Conservation (phyloP, 2,888 invertebrate genomes). For the Quadroppia sp. region DNA sequence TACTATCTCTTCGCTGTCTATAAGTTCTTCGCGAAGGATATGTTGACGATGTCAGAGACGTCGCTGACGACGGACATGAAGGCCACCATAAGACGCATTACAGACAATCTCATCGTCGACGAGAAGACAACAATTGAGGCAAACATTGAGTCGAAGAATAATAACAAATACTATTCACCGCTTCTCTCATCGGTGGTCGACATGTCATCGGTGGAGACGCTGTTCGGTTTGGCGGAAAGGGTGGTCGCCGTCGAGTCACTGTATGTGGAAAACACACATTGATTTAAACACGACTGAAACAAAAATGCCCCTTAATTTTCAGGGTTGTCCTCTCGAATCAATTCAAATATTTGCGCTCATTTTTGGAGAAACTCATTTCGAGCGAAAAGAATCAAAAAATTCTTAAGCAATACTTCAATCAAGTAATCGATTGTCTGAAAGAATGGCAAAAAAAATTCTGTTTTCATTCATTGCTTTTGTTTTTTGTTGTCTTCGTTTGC, state of each 20-base stretch:
- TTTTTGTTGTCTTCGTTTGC: too few relatives aligned
- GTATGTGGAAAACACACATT: slow-evolving; percentile 46
- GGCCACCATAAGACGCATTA: slow-evolving; percentile 69
- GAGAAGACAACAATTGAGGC: too few relatives aligned
- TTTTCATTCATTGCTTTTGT: not conserved
- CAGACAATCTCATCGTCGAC: slow-evolving; percentile 63
- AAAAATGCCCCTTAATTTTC: slow-evolving; percentile 16
- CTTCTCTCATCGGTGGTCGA: slow-evolving; percentile 64
- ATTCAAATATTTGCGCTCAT: slow-evolving; percentile 74
- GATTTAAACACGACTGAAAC: not conserved
- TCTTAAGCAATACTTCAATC: slow-evolving; percentile 56
- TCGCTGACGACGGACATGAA: slow-evolving; percentile 67
- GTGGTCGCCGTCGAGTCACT: slow-evolving; percentile 90
- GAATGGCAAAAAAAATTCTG: not conserved
- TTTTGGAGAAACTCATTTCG: slow-evolving; percentile 76
- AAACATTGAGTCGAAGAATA: not conserved
- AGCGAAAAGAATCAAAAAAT: slow-evolving; percentile 59
- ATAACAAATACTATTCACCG: slow-evolving; percentile 56
- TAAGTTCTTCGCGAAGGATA: slow-evolving; percentile 67
- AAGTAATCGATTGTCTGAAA: slow-evolving; percentile 50
- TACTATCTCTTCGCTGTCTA: slow-evolving; percentile 87
- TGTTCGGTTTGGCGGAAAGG: slow-evolving; percentile 78
- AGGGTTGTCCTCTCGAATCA: slow-evolving; percentile 80
- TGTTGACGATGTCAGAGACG: slow-evolving; percentile 51
- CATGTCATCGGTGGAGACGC: slow-evolving; percentile 64